Percentiles rank a stretch among this genome's conserved stretches.
Evolutionary conservation across 2,113 vertebrate genomes (phyloP).

Genomic region (Daboia siamensis): DNA sequence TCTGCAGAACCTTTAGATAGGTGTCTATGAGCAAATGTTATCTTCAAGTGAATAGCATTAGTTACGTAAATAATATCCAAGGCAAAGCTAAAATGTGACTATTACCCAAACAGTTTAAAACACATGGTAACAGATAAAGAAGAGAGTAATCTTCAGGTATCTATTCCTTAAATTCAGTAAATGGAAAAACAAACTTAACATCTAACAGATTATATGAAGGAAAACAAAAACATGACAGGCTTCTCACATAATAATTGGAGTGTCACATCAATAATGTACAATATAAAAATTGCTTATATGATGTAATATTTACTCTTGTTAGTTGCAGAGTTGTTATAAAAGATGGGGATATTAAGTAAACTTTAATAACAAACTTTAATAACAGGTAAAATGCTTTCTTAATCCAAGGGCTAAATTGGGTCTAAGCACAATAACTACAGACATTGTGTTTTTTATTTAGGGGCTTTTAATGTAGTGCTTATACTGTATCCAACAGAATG

Average conservation of each 20-base stretch:
- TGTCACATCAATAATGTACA: not conserved
- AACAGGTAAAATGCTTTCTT: not conserved
- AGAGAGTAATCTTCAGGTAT: not conserved
- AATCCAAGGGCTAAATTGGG: not conserved
- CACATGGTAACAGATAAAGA: not conserved
- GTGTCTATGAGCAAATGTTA: not conserved
- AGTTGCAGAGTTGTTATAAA: not conserved
- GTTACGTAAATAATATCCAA: constrained; percentile 37
- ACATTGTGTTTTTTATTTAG: not conserved
- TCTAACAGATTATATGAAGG: not conserved
- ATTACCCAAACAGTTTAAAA: not conserved
- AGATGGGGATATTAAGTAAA: not conserved
- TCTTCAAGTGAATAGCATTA: constrained; percentile 27
- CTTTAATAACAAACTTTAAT: not conserved
- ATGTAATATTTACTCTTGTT: not conserved
- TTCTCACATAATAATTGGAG: not conserved
- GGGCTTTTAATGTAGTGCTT: not conserved
- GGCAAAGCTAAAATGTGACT: not conserved
- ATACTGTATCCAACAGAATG: not conserved
- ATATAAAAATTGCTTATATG: not conserved
- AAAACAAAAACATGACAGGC: not conserved
- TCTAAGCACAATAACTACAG: not conserved
- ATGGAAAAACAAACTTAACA: not conserved
- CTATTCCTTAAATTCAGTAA: not conserved
- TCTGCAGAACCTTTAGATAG: constrained; percentile 43